Percentiles rank a stretch among this genome's conserved stretches.
Conservation (phyloP, 2,797 vertebrate genomes). For the Xiphorhynchus erythropygius region DNA sequence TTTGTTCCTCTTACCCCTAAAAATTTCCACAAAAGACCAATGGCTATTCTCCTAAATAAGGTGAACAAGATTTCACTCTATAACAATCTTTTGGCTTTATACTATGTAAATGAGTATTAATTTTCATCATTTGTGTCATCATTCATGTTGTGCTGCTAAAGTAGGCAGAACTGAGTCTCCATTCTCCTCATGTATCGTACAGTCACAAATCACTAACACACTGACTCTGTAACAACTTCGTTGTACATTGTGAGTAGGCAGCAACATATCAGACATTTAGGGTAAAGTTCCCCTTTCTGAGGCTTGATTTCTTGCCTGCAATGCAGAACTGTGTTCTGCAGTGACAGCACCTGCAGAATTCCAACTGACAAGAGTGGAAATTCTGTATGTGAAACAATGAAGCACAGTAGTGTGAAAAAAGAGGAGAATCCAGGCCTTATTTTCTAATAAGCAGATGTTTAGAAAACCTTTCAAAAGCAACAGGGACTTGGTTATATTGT, state of each 20-base stretch:
- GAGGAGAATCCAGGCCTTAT: background rate
- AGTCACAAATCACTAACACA: background rate
- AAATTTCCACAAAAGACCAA: background rate
- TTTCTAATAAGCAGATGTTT: background rate
- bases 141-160: background rate
- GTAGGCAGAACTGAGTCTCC: background rate
- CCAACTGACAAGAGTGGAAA: background rate
- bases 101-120: background rate
- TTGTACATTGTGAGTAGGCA: background rate
- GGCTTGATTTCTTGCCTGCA: slow-evolving; percentile 26
- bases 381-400: background rate
- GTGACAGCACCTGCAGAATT: slow-evolving; percentile 52
- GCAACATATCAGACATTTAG: background rate
- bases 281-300: background rate
- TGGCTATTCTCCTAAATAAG: background rate
- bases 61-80: background rate
- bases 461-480: background rate
- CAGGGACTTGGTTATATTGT: background rate
- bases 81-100: background rate
- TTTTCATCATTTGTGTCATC: background rate
- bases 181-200: background rate
- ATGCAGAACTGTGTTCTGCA: slow-evolving; percentile 55
- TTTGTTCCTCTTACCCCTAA: background rate
- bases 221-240: background rate
- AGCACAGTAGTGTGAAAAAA: background rate